A percentile compares a stretch with the other conserved stretches of the same genome.
These are phyloP conservation scores for Lepidochrysops patricia DNA, from an alignment of 2,888 invertebrate genomes.

Conservation along the genomic window DNA sequence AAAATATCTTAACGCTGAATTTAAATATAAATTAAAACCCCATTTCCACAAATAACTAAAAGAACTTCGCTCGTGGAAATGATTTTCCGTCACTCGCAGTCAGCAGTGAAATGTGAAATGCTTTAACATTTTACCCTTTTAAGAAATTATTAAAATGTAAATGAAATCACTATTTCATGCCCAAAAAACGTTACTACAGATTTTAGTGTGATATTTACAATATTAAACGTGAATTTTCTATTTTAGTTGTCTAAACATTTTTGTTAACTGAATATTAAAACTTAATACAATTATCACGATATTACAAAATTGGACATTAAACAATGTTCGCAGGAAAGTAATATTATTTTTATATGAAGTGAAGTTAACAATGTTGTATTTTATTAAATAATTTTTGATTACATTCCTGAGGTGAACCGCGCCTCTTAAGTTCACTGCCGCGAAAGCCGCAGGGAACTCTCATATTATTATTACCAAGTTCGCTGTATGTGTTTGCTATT, in stretches of 20 bases:
- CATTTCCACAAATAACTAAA: constrained; percentile 12
- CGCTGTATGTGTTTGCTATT: not conserved
- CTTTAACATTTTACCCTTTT: constrained; percentile 5
- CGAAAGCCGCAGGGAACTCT: not conserved
- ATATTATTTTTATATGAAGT: too few species aligned
- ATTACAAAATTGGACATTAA: too few species aligned
- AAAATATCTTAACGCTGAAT: constrained; percentile 4
- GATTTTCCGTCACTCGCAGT: constrained; percentile 13
- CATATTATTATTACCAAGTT: not conserved
- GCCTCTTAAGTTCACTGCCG: not conserved
- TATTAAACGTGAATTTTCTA: too few species aligned
- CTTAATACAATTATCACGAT: too few species aligned
- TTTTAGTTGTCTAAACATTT: too few species aligned
- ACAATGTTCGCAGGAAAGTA: too few species aligned
- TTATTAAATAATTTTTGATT: not conserved
- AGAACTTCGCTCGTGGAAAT: constrained; percentile 11
- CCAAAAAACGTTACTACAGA: not conserved
- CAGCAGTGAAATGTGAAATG: constrained; percentile 11
- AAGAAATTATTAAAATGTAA: constrained; percentile 5
- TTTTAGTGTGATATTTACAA: too few species aligned
- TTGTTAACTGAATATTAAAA: too few species aligned
- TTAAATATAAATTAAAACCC: constrained; percentile 13
- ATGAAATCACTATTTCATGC: not conserved
- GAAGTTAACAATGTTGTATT: too few species aligned
- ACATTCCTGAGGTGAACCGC: not conserved